phyloP scores from a whole-genome alignment of 2,797 vertebrate genomes.

The Parauchenoglanis punctatus region DNA sequence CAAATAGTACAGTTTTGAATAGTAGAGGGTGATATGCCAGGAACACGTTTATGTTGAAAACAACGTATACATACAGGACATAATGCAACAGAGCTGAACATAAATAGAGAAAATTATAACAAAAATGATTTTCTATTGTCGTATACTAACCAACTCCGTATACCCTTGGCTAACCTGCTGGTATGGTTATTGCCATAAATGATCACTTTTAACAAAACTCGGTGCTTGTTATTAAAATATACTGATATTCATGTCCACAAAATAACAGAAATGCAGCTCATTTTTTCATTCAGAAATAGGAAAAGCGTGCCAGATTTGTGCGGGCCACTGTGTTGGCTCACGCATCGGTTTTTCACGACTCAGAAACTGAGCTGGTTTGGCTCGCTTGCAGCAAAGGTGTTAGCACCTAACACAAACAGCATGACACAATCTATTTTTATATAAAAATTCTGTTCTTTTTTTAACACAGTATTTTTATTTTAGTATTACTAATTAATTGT shows the following conservation, averaged over 20 bases:
- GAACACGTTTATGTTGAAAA: background rate
- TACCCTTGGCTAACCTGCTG: background rate
- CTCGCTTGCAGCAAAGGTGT: background rate
- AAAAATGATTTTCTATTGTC: background rate
- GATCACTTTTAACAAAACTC: background rate
- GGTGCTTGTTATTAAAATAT: background rate
- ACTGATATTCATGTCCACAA: background rate
- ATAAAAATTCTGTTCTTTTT: background rate
- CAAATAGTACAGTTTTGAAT: too few species aligned
- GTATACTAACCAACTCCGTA: background rate
- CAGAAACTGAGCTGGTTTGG: conserved; percentile 4
- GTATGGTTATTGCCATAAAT: background rate
- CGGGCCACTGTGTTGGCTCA: background rate
- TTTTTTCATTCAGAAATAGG: background rate
- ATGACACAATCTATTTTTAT: conserved; percentile 7
- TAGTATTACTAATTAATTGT: background rate
- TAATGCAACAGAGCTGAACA: background rate
- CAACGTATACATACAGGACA: background rate
- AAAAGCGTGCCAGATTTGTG: background rate
- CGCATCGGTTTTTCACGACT: background rate
- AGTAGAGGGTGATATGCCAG: too few species aligned
- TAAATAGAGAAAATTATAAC: background rate
- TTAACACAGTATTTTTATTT: background rate
- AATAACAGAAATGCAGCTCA: background rate
- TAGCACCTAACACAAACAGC: background rate